Conservation (phyloP, 2,113 vertebrate genomes). For the Aix galericulata region DNA sequence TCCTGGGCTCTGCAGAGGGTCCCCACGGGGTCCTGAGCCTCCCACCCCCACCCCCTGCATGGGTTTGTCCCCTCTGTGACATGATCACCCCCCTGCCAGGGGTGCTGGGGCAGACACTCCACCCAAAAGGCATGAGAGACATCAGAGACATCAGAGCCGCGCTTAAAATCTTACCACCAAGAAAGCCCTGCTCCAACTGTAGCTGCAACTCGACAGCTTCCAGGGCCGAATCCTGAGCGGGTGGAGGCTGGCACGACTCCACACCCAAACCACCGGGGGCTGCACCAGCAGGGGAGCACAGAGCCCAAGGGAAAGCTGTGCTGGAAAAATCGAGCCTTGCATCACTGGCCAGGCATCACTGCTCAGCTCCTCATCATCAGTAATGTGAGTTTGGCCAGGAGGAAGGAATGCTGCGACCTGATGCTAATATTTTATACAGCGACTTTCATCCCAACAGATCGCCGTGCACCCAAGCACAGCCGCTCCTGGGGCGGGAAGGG, state of each 20-base stretch:
- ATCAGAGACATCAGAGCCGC: not conserved
- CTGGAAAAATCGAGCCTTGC: slow-evolving; percentile 60
- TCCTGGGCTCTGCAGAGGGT: not conserved
- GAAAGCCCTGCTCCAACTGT: slow-evolving; percentile 12
- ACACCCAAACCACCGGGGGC: not conserved
- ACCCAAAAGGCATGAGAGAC: not conserved
- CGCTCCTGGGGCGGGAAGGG: slow-evolving; percentile 31
- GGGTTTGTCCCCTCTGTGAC: rapidly evolving
- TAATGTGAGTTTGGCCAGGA: not conserved
- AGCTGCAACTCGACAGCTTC: not conserved
- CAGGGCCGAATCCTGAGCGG: slow-evolving; percentile 24
- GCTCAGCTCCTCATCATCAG: not conserved
- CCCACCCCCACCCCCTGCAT: not conserved
- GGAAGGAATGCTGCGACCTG: slow-evolving; percentile 39
- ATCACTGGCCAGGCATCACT: slow-evolving; percentile 40
- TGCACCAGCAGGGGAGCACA: slow-evolving; percentile 9
- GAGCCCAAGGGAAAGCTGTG: slow-evolving; percentile 47
- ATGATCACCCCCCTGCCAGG: not conserved
- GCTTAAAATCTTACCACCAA: slow-evolving; percentile 11
- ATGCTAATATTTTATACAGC: slow-evolving; percentile 17
- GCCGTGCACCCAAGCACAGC: not conserved
- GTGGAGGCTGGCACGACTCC: not conserved
- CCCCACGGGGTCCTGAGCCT: no score
- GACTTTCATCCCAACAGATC: slow-evolving; percentile 22
- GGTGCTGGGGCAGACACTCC: not conserved